Evolutionary conservation across 2,797 vertebrate genomes (phyloP), one percentile per base, ranked within the genome.

Genomic region (Semaprochilodus insignis): DNA sequence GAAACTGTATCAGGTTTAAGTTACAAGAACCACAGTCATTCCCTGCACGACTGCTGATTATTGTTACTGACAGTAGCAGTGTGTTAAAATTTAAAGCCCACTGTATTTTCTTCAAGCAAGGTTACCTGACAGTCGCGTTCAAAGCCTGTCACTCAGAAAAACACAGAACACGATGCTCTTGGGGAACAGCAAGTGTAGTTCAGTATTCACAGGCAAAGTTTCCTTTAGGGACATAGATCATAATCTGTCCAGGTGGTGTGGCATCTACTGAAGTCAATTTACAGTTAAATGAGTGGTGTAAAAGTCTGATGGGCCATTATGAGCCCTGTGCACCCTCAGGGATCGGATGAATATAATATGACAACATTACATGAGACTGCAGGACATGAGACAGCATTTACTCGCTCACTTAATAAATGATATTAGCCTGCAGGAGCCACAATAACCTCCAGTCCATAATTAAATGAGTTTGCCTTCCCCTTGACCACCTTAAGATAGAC

Each of bases 111-210:
- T 75, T 59, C 5, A 77, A 69, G 83, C 52, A 51, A 5, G 34
- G 78, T 66, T 65, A 55, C 66, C 66, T 71, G 77, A 74, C 60
- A 81, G 69, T 75, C n/a, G 75, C 74, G 75, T 75, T 85, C 66
- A 86, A 85, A 73, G 48, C 23, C 52, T 83, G 78, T 77, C 85
- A 86, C 34, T 87, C 73, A 80, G 23, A 54, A 51, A n/a, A 60
- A 17, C 44, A 59, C 36, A 13, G 23, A 14, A 15, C n/a, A 31
- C 23, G 19, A 15, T 27, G 19, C 31, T 62, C 74, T 16, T 27
- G 52, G 40, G 44, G 48, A 67, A 52, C 14, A n/a, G 63, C n/a
- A n/a, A 60, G 55, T 40, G 51, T 31, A 62, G 52, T 25, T 74
- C 36, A 52, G 62, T 72, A 74, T 74, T 75, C 17, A 74, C 31